Evolutionary conservation across 2,888 invertebrate species (phyloP), one percentile per base, ranked within the genome.

Genomic region (Caenorhabditis virilis): DNA sequence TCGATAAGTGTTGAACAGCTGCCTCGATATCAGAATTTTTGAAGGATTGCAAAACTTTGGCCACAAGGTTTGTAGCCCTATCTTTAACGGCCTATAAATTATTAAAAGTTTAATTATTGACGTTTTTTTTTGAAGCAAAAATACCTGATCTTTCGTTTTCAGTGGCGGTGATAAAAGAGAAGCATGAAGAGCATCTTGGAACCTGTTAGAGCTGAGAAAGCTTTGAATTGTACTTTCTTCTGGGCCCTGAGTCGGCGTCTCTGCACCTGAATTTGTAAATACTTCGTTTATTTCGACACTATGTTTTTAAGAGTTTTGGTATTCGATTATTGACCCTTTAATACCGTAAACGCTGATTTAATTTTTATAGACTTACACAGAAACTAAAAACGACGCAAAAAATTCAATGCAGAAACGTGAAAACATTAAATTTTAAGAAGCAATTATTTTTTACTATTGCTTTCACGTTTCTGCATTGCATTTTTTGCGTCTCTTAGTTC

Each of bases 101-200:
- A 6, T n/a, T n/a, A n/a, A n/a, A n/a, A n/a, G n/a, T n/a, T n/a
- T n/a, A n/a, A n/a, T n/a, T n/a, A 39, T 36, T 35, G 25, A 33
- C 36, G 13, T 16, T 38, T 33, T 18, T 16, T 20, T 42, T 18
- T n/a, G 42, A n/a, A 16, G n/a, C 16, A n/a, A 38, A 7, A 15
- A 38, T n/a, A 82, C 76, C 73, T 77, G 74, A 51, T 78, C 71
- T 41, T 79, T 78, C 1, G 78, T 72, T 47, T 72, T 75, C 9
- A 75, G 56, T 5, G 80, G 82, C 2, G 78, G 73, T 38, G 76
- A 76, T 13, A 56, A 47, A 11, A 81, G 74, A 2, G 74, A 70
- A 2, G 72, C 69, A 13, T 76, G 74, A 13, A 82, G 72, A 11
- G 82, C 80, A 26, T 82, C 80, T 16, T 70, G 45, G 15, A 67